A percentile compares a stretch with the other conserved stretches of the same genome.
Evolutionary conservation across 2,797 vertebrate species (phyloP).

Genomic region (Nyctalus aviator): DNA sequence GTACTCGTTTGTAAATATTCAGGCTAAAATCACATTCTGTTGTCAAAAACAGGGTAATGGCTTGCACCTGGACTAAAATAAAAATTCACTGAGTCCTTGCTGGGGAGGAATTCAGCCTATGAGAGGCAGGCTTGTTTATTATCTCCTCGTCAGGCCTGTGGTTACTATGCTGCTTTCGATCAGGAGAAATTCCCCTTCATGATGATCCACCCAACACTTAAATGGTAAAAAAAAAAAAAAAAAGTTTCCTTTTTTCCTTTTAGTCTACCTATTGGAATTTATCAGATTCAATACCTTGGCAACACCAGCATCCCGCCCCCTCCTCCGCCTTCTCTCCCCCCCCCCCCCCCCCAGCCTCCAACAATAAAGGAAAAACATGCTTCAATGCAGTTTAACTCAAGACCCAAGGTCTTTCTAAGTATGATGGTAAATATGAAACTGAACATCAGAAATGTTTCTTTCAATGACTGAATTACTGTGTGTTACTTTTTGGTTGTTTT

Average conservation of each 20-base stretch:
- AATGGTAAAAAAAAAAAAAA: neutral
- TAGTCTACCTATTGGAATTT: neutral
- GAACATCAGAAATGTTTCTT: conserved; percentile 67
- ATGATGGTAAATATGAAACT: neutral
- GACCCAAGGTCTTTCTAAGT: conserved; percentile 6
- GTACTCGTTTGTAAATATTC: conserved; percentile 77
- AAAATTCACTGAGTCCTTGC: neutral
- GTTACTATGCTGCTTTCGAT: conserved; percentile 30
- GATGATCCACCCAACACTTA: neutral
- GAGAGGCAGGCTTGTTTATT: neutral
- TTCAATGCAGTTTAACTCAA: neutral
- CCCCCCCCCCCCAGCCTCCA: no score
- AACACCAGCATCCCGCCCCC: neutral
- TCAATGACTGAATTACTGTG: neutral
- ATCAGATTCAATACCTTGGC: neutral
- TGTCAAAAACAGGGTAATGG: conserved; percentile 71
- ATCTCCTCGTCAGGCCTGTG: neutral
- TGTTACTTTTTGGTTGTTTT: conserved; percentile 51
- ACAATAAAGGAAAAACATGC: neutral
- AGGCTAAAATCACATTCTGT: conserved; percentile 66
- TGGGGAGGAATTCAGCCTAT: neutral
- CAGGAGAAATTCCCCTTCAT: neutral
- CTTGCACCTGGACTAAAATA: conserved; percentile 71
- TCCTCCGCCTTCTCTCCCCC: no score
- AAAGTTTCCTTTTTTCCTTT: conserved; percentile 11